Percentiles rank a stretch among this genome's conserved stretches.
These are phyloP conservation scores for Platypus cylindrus DNA, from an alignment of 2,888 invertebrate species.

Conservation along the genomic window DNA sequence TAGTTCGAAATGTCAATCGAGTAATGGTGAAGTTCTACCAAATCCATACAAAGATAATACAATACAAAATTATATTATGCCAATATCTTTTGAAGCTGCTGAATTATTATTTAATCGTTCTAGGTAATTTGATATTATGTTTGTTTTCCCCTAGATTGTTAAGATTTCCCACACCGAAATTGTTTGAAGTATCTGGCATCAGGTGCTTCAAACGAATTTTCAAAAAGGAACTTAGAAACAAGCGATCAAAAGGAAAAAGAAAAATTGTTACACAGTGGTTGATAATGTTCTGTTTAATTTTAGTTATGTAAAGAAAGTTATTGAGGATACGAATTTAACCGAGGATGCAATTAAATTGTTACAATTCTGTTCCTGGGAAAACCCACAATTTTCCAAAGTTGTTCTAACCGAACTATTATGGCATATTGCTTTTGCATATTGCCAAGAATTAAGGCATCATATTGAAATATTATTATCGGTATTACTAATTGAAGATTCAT, in stretches of 20 bases:
- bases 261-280: too few species aligned
- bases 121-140: too few species aligned
- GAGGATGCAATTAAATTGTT: conserved; percentile 84
- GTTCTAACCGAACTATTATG: conserved; percentile 84
- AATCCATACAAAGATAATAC: conserved; percentile 62
- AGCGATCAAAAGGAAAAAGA: not conserved
- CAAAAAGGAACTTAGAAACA: not conserved
- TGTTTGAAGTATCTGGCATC: too few species aligned
- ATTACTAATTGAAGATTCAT: conserved; percentile 84
- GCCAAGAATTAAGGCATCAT: conserved; percentile 86
- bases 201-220: too few species aligned
- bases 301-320: conserved; percentile 86
- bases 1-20: conserved; percentile 38
- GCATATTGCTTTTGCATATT: conserved; percentile 83
- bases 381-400: conserved; percentile 81
- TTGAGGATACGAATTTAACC: conserved; percentile 85
- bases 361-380: conserved; percentile 95
- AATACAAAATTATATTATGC: conserved; percentile 48
- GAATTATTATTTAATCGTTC: conserved; percentile 74
- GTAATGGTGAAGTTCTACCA: conserved; percentile 46
- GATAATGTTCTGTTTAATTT: conserved; percentile 17
- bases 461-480: conserved; percentile 80
- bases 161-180: too few species aligned
- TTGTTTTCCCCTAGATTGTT: too few species aligned
- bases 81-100: conserved; percentile 59